Conservation (phyloP, 2,888 invertebrate genomes). For the Drosophila stalkeri region DNA sequence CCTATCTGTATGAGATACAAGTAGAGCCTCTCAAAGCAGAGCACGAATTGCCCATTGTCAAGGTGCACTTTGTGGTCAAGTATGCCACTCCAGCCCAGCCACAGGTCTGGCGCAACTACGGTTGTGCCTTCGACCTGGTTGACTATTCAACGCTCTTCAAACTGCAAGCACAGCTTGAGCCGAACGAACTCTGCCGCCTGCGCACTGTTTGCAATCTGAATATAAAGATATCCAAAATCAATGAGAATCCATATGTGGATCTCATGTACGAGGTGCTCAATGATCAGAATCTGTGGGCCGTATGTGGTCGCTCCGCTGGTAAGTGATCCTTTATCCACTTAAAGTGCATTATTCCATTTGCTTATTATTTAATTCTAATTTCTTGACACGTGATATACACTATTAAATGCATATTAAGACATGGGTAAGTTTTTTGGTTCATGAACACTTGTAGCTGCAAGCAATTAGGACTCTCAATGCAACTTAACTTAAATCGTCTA, state of each 20-base stretch:
- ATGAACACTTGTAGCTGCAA: constrained; percentile 35
- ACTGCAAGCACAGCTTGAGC: constrained; percentile 89
- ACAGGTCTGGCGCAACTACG: constrained; percentile 85
- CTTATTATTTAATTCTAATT: constrained; percentile 64
- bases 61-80: constrained; percentile 88
- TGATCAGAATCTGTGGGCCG: constrained; percentile 97
- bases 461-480: constrained; percentile 1
- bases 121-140: constrained; percentile 91
- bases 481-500: background rate
- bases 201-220: constrained; percentile 94
- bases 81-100: constrained; percentile 85
- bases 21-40: constrained; percentile 88
- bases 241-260: constrained; percentile 84
- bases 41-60: constrained; percentile 87
- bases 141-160: constrained; percentile 95
- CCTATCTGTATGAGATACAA: constrained; percentile 93
- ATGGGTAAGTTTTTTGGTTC: constrained; percentile 66
- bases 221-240: constrained; percentile 89
- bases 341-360: constrained; percentile 10
- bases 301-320: constrained; percentile 95
- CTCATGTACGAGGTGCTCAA: constrained; percentile 97
- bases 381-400: constrained; percentile 54
- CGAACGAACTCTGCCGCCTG: constrained; percentile 94
- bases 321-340: constrained; percentile 49
- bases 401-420: constrained; percentile 58